These are phyloP conservation scores for Anarhynchus alexandrinus DNA, from an alignment of 2,113 vertebrate genomes.

Conservation along the genomic window DNA sequence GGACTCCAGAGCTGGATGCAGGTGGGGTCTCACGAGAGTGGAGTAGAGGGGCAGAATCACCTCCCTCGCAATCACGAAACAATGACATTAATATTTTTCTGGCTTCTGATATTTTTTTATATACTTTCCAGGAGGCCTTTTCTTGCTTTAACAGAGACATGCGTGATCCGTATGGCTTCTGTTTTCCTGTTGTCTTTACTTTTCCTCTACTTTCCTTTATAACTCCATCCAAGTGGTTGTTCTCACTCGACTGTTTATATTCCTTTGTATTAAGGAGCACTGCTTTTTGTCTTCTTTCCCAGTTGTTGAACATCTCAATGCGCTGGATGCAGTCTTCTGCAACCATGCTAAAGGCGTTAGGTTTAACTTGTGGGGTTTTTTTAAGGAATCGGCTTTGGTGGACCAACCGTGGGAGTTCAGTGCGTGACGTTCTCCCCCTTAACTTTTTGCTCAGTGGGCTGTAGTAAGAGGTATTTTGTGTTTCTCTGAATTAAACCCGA, in stretches of 20 bases:
- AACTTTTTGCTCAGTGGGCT: not conserved
- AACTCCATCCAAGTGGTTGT: not conserved
- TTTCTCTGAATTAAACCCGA: not conserved
- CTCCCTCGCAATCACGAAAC: not conserved
- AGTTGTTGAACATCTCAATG: not conserved
- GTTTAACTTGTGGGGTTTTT: not conserved
- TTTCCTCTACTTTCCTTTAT: not conserved
- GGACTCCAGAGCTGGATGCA: too few species aligned
- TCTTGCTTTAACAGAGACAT: not conserved
- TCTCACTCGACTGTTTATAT: not conserved
- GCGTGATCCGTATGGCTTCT: not conserved
- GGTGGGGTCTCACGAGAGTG: too few species aligned
- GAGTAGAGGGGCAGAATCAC: too few species aligned
- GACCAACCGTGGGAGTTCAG: not conserved
- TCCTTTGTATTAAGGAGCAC: not conserved
- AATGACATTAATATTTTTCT: not conserved
- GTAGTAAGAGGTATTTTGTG: not conserved
- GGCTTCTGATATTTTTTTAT: not conserved
- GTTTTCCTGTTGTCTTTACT: not conserved
- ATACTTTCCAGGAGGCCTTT: not conserved
- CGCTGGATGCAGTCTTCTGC: not conserved
- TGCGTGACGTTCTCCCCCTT: not conserved
- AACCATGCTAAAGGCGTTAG: not conserved
- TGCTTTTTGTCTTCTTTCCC: not conserved
- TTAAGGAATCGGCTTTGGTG: not conserved